These are phyloP conservation scores for Brachionus manjavacas DNA, from an alignment of 1,140 invertebrate species.

Conservation along the genomic window DNA sequence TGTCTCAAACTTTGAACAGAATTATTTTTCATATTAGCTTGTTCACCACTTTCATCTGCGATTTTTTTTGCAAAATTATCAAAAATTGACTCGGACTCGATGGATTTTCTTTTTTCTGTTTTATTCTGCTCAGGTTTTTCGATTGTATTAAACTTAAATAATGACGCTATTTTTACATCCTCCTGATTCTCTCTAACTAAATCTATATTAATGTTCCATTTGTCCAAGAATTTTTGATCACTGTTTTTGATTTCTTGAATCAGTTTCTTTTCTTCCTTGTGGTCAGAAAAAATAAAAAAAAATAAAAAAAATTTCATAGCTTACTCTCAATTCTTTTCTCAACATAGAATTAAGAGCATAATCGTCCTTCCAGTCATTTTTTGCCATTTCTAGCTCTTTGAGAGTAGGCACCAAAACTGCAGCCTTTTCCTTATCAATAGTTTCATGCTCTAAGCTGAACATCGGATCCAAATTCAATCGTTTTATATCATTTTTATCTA, in stretches of 20 bases:
- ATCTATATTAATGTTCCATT: conserved; percentile 70
- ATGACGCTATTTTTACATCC: conserved; percentile 70
- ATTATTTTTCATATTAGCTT: neutral
- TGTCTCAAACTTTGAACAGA: neutral
- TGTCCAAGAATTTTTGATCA: conserved; percentile 70
- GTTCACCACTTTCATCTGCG: neutral
- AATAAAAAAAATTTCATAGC: conserved; percentile 42
- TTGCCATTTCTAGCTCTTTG: conserved; percentile 69
- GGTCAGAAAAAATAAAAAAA: neutral
- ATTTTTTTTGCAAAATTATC: neutral
- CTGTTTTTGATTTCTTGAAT: conserved; percentile 65
- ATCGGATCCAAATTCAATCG: conserved; percentile 87
- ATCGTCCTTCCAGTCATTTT: conserved; percentile 80
- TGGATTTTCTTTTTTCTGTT: conserved; percentile 7
- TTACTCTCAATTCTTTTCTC: conserved; percentile 75
- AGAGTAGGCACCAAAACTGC: conserved; percentile 68
- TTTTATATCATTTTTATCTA: conserved; percentile 76
- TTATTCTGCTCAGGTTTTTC: conserved; percentile 40
- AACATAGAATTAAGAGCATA: conserved; percentile 78
- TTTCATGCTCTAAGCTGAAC: conserved; percentile 86
- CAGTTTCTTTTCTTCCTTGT: conserved; percentile 64
- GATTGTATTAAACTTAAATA: conserved; percentile 62
- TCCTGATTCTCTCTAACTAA: conserved; percentile 73
- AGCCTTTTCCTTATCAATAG: conserved; percentile 70
- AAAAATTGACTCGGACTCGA: conserved; percentile 18